A percentile compares a stretch with the other conserved stretches of the same genome.
Conservation (phyloP, 2,888 invertebrate species). For the Teleogryllus oceanicus region DNA sequence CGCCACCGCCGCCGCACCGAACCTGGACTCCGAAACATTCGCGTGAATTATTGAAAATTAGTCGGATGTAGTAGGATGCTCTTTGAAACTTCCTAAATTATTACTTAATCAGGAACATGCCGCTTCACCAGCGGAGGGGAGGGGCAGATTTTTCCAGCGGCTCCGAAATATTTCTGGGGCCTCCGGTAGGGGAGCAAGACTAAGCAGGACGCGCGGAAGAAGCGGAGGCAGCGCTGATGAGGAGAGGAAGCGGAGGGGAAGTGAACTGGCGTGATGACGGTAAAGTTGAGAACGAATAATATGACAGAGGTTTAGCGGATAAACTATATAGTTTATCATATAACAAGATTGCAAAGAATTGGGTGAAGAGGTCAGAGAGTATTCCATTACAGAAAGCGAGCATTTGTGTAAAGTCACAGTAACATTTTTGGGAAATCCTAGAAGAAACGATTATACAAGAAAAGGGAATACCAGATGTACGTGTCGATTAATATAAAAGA, state of each 20-base stretch:
- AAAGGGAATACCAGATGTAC: too few relatives aligned
- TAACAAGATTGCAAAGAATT: too few relatives aligned
- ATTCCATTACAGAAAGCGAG: too few relatives aligned
- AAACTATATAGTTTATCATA: too few relatives aligned
- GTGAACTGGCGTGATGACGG: background rate
- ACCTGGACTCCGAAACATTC: slow-evolving; percentile 11
- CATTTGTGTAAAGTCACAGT: too few relatives aligned
- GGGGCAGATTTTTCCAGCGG: background rate
- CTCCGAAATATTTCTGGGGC: background rate
- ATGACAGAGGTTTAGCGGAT: too few relatives aligned
- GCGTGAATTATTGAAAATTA: slow-evolving; percentile 18
- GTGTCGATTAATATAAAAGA: too few relatives aligned
- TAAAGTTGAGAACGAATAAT: background rate
- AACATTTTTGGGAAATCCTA: too few relatives aligned
- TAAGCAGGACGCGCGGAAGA: background rate
- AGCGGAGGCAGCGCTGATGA: background rate
- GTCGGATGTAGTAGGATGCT: slow-evolving; percentile 18
- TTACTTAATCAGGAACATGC: slow-evolving; percentile 18
- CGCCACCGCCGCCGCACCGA: background rate
- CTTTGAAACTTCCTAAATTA: slow-evolving; percentile 10
- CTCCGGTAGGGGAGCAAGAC: background rate
- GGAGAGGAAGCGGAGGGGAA: background rate
- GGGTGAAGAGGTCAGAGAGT: too few relatives aligned
- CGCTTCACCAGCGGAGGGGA: background rate
- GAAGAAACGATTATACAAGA: too few relatives aligned